Base-by-base conservation (phyloP, 2,888 invertebrate genomes). In the Digitonthophagus gazella region DNA sequence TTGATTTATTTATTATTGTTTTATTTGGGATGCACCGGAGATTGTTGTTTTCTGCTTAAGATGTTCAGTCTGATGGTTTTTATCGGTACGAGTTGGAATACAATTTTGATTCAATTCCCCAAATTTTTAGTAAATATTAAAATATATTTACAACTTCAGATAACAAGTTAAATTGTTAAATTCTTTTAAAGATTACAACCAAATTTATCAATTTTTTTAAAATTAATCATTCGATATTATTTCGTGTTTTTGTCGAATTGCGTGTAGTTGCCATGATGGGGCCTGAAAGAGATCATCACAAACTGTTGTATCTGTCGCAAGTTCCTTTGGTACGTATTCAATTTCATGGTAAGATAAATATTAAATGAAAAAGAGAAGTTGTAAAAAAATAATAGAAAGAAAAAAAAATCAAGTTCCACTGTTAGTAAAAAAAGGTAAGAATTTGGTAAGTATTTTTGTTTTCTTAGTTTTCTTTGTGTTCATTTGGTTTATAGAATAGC, bases 261-360 rank as follows among this genome's bases (percentile, higher is more conserved):
- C 73, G 74, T 76, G 75, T 78, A 83, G 83, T 83, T 81, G 85
- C 86, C 80, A 85, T 85, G 79, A 84, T 86, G 80, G 86, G 86
- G 81, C 85, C 85, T 74, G 85, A 85, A 80, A 85, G 83, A 81
- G 85, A 86, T 80, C 85, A 86, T 77, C 86, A 86, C 82, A 86
- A 83, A 81, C 83, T 86, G 78, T 85, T 86, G 79, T 86, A 85
- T 81, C 82, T 86, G 76, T 86, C 86, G 72, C 86, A 86, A 84
- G 83, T 85, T 75, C 84, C 84, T 70, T 78, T 85, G 84, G 85
- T 86, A 84, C 84, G 85, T 85, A 82, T 83, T 64, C 74, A 67
- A 67, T 54, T 57, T 44, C 28, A 58, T 55, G 68, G 68, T 68
- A 68, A 68, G 57, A 58, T 68, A 68, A 65, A 67, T 18, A 54